Evolutionary conservation across 2,113 vertebrate genomes (phyloP).

Genomic region (Bubo scandiacus): DNA sequence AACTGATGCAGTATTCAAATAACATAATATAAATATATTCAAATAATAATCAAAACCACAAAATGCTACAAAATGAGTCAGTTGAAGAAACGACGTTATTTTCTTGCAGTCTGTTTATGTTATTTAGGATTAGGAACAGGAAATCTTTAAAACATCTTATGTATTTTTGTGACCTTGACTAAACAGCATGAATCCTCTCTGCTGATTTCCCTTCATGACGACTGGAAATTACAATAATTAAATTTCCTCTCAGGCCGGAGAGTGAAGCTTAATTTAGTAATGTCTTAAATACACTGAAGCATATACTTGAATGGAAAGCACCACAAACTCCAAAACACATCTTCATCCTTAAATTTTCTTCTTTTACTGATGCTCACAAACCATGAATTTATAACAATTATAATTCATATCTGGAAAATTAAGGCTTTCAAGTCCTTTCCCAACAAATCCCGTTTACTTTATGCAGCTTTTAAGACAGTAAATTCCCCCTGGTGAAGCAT

Average conservation of each 20-base stretch:
- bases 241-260: constrained; percentile 18
- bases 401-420: background rate
- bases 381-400: background rate
- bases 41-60: background rate
- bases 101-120: background rate
- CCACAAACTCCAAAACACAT: background rate
- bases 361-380: background rate
- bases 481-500: background rate
- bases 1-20: background rate
- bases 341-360: background rate
- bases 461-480: background rate
- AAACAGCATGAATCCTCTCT: background rate
- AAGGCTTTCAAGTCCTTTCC: background rate
- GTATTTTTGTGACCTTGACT: constrained; percentile 23
- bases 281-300: background rate
- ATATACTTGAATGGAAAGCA: background rate
- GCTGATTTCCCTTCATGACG: background rate
- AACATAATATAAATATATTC: background rate
- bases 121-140: background rate
- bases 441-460: background rate
- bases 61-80: background rate
- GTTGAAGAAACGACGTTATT: background rate
- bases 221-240: constrained; percentile 30
- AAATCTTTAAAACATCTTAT: background rate
- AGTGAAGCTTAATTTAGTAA: constrained; percentile 12